These are phyloP conservation scores for Parazoanthus swiftii DNA, from an alignment of 92 coral and sea anemone genomes.

Conservation along the genomic window DNA sequence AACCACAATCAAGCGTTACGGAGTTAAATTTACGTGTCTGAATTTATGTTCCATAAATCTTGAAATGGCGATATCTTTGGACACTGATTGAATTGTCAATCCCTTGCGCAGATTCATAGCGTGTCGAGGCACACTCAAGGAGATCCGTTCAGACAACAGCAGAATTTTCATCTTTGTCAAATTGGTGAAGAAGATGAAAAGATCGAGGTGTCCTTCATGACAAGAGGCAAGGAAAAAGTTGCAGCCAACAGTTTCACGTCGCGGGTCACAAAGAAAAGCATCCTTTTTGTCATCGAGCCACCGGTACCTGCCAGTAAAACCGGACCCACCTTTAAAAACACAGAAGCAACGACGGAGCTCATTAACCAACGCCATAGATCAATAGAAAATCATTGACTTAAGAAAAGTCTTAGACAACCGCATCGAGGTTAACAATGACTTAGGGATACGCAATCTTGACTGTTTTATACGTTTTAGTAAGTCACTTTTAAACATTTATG, in stretches of 20 bases:
- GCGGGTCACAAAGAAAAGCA: conserved; percentile 19
- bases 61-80: too few relatives aligned
- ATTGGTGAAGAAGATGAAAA: neutral
- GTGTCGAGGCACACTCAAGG: too few relatives aligned
- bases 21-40: too few relatives aligned
- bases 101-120: too few relatives aligned
- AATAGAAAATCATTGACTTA: neutral
- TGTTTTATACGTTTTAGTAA: conserved; percentile 10
- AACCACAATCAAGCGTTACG: too few relatives aligned
- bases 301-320: conserved; percentile 9
- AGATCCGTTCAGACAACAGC: too few relatives aligned
- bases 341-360: conserved; percentile 15
- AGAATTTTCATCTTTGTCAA: neutral
- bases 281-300: conserved; percentile 12
- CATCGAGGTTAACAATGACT: neutral
- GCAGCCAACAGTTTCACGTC: conserved; percentile 16
- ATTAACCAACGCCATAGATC: neutral
- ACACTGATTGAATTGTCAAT: too few relatives aligned
- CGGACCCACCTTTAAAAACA: neutral
- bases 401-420: conserved; percentile 3
- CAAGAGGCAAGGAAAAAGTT: conserved; percentile 1
- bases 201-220: neutral
- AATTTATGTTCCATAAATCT: too few relatives aligned
- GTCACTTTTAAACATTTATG: conserved; percentile 2
- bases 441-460: neutral